These are phyloP conservation scores for Bibio marci DNA, from an alignment of 2,888 invertebrate genomes.

Conservation along the genomic window DNA sequence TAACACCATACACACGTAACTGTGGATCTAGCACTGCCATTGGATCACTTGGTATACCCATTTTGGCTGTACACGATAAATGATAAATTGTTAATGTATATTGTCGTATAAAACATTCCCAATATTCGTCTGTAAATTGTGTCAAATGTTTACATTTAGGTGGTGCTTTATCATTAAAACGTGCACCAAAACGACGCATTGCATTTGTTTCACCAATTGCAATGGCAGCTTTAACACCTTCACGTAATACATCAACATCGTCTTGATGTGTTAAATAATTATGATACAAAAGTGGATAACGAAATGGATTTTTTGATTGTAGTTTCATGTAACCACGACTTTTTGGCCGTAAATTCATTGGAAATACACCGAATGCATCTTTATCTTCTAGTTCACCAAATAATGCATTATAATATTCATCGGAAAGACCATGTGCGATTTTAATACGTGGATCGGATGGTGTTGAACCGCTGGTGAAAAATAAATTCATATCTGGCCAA, in stretches of 20 bases:
- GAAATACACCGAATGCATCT: constrained; percentile 68
- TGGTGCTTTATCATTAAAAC: constrained; percentile 52
- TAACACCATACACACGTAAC: constrained; percentile 57
- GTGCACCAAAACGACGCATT: constrained; percentile 60
- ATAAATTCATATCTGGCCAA: constrained; percentile 85
- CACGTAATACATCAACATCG: constrained; percentile 66
- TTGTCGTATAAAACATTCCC: constrained; percentile 68
- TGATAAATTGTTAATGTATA: constrained; percentile 82
- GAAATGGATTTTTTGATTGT: constrained; percentile 46
- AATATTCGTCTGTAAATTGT: constrained; percentile 65
- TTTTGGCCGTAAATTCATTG: constrained; percentile 79
- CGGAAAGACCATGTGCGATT: constrained; percentile 61
- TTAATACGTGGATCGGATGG: constrained; percentile 64
- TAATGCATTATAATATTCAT: constrained; percentile 64
- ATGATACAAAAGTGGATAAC: constrained; percentile 76
- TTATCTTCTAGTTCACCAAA: constrained; percentile 51
- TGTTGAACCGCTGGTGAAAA: constrained; percentile 69
- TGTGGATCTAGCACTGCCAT: constrained; percentile 68
- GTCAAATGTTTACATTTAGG: constrained; percentile 73
- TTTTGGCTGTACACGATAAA: constrained; percentile 67
- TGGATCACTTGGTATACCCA: constrained; percentile 61
- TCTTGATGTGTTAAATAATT: constrained; percentile 80
- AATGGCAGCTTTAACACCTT: constrained; percentile 72
- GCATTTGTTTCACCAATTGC: constrained; percentile 65
- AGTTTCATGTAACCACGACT: constrained; percentile 63